A percentile compares a stretch with the other conserved stretches of the same genome.
These are phyloP conservation scores for Anomalospiza imberbis DNA, from an alignment of 2,797 vertebrate genomes.

Conservation along the genomic window DNA sequence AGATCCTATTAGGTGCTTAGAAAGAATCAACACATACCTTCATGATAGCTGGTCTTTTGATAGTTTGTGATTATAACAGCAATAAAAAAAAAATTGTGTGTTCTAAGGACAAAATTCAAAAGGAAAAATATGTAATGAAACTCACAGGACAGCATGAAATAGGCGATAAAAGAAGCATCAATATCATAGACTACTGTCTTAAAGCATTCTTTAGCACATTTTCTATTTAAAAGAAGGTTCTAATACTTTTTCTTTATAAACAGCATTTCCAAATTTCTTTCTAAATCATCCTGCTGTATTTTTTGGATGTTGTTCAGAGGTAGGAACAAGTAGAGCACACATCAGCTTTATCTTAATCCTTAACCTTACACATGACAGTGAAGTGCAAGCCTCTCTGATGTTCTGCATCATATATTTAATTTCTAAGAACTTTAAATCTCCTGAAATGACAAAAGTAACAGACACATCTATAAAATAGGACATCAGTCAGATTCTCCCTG, in stretches of 20 bases:
- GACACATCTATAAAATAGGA: slow-evolving; percentile 69
- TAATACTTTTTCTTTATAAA: slow-evolving; percentile 19
- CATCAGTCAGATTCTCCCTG: slow-evolving; percentile 69
- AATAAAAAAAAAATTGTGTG: background rate
- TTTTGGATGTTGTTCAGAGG: slow-evolving; percentile 40
- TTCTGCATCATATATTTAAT: slow-evolving; percentile 72
- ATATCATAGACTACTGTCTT: background rate
- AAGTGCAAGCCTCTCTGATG: slow-evolving; percentile 67
- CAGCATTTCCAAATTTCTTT: background rate
- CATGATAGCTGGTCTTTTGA: background rate
- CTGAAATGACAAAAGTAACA: slow-evolving; percentile 73
- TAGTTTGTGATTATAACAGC: background rate
- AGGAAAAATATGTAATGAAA: background rate
- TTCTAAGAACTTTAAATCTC: slow-evolving; percentile 75
- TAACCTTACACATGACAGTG: slow-evolving; percentile 68
- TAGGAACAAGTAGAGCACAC: slow-evolving; percentile 42
- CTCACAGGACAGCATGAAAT: background rate
- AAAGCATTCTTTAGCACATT: background rate
- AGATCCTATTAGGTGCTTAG: background rate
- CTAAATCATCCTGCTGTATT: slow-evolving; percentile 2
- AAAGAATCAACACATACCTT: background rate
- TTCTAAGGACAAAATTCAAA: background rate
- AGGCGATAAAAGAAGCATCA: background rate
- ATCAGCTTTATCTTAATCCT: slow-evolving; percentile 64
- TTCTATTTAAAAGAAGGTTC: slow-evolving; percentile 19